A percentile compares a stretch with the other conserved stretches of the same genome.
Conservation (phyloP, 2,797 vertebrate genomes). For the Hirundo rustica region DNA sequence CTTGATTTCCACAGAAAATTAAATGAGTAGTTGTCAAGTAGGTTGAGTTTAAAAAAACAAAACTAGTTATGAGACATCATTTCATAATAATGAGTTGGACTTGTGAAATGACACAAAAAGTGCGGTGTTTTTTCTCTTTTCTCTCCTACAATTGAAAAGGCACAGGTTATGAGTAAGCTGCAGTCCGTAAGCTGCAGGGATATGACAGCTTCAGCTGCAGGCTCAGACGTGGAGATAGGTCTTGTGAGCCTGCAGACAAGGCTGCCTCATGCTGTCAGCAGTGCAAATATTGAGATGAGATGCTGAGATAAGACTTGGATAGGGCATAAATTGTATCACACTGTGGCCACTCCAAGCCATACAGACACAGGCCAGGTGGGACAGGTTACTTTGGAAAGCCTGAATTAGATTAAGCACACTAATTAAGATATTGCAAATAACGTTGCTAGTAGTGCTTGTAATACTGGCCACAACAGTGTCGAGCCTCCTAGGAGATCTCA, state of each 20-base stretch:
- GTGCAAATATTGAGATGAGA: neutral
- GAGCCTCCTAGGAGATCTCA: neutral
- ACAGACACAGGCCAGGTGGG: neutral
- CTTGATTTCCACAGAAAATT: neutral
- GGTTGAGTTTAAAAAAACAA: conserved; percentile 10
- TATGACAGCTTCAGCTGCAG: neutral
- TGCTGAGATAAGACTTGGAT: neutral
- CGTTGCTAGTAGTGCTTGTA: neutral
- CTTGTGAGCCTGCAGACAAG: neutral
- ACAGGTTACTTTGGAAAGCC: neutral
- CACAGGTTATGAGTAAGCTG: neutral
- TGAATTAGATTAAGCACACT: neutral
- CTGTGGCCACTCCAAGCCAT: neutral
- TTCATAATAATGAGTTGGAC: conserved; percentile 41
- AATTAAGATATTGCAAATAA: neutral
- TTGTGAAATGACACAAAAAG: neutral
- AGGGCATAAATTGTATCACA: neutral
- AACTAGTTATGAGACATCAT: conserved; percentile 11
- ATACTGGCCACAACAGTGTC: neutral
- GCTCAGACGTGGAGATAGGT: neutral
- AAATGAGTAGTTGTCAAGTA: conserved; percentile 22
- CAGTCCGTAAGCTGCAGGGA: neutral
- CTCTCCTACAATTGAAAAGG: neutral
- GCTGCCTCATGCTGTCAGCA: neutral
- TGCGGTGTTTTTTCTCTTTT: neutral